phyloP scores from a whole-genome alignment of 1,140 invertebrate species.

The Trichonephila clavipes region DNA sequence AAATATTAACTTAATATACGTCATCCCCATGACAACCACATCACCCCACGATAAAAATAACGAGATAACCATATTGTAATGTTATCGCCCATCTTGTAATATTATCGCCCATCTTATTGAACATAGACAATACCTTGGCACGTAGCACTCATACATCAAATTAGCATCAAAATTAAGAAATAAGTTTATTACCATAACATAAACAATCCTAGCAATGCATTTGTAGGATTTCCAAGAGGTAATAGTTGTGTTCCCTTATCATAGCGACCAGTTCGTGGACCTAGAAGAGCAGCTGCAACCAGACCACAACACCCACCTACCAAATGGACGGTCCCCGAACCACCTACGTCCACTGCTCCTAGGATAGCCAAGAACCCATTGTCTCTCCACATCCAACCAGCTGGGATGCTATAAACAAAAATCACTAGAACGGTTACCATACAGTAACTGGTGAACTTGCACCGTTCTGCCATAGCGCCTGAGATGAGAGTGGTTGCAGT shows the following conservation, averaged over 20 bases:
- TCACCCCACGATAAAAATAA: no score
- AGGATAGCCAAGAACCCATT: slow-evolving; percentile 76
- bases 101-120: no score
- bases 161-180: no score
- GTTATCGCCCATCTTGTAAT: no score
- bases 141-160: no score
- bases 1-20: no score
- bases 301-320: slow-evolving; percentile 80
- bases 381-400: slow-evolving; percentile 79
- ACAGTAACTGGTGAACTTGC: slow-evolving; percentile 78
- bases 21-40: no score
- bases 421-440: slow-evolving; percentile 77
- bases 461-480: slow-evolving; percentile 79
- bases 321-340: slow-evolving; percentile 79
- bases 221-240: slow-evolving; percentile 78
- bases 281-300: slow-evolving; percentile 80
- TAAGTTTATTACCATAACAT: slow-evolving; percentile 77
- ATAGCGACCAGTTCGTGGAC: slow-evolving; percentile 80
- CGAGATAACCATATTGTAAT: no score
- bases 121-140: no score
- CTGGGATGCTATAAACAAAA: slow-evolving; percentile 78
- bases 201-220: slow-evolving; percentile 78
- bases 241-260: slow-evolving; percentile 77
- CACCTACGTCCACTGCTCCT: slow-evolving; percentile 78
- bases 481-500: slow-evolving; percentile 78